phyloP scores from a whole-genome alignment of 2,113 vertebrate genomes.

The Sphyrna mokarran region DNA sequence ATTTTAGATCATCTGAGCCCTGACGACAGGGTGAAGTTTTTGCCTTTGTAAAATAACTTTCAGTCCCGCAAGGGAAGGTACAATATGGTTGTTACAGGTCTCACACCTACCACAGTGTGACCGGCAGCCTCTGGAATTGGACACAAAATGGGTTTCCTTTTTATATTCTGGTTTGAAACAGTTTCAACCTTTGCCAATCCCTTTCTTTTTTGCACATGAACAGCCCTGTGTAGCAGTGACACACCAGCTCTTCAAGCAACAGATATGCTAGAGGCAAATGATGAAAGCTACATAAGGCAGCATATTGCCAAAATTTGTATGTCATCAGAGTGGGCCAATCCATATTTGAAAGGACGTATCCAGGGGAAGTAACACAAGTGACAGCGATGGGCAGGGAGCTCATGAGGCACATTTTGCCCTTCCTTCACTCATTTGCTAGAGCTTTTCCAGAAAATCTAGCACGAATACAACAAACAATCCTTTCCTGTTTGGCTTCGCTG shows the following conservation, averaged over 20 bases:
- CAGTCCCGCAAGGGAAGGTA: neutral
- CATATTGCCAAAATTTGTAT: neutral
- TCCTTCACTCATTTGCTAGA: neutral
- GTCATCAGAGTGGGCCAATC: neutral
- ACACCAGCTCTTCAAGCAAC: neutral
- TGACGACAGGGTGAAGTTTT: neutral
- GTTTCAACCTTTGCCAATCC: neutral
- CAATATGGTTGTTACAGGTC: neutral
- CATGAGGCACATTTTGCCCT: neutral
- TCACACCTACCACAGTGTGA: neutral
- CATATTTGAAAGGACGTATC: neutral
- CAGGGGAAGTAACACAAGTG: neutral
- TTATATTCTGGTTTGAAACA: neutral
- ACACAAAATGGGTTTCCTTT: neutral
- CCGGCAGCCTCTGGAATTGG: neutral
- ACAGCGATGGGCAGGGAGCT: neutral
- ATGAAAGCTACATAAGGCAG: neutral
- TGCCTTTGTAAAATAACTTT: neutral
- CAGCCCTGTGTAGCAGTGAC: neutral
- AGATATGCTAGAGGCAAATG: neutral
- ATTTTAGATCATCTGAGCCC: neutral
- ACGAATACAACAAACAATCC: neutral
- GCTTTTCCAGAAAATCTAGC: neutral
- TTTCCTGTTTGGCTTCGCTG: neutral
- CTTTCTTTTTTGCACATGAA: neutral